A percentile compares a stretch with the other conserved stretches of the same genome.
phyloP scores from a whole-genome alignment of 37 sponge, comb jelly and placozoan species.

The Axinella damicornis region DNA sequence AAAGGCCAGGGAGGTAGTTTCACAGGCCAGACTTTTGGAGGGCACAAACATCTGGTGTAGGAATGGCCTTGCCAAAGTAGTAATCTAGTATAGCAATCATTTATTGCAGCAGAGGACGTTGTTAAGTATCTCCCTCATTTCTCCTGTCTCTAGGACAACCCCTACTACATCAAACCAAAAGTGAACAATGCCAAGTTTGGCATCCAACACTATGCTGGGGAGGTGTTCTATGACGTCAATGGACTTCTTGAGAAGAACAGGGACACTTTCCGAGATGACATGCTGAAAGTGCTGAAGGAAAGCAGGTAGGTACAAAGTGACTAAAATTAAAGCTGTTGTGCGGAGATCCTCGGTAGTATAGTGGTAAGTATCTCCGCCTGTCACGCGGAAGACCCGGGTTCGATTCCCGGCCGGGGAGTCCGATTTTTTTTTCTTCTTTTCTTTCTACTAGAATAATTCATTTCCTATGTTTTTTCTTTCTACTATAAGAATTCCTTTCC shows the following conservation, averaged over 20 bases:
- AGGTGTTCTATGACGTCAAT: conserved; percentile 88
- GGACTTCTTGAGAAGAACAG: conserved; percentile 97
- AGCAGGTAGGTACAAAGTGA: conserved; percentile 58
- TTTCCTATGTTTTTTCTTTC: background rate
- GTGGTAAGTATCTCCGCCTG: conserved; percentile 42
- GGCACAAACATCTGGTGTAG: too few relatives aligned
- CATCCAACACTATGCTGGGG: conserved; percentile 97
- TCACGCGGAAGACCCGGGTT: conserved; percentile 43
- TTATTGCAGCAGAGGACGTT: too few relatives aligned
- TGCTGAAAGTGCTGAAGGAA: conserved; percentile 94
- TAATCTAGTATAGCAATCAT: too few relatives aligned
- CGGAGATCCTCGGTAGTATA: too few relatives aligned
- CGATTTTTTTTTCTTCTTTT: conserved; percentile 1
- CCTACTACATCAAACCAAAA: conserved; percentile 93
- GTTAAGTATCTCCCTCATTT: background rate
- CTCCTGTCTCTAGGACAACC: conserved; percentile 68
- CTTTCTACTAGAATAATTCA: background rate
- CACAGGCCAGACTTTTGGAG: too few relatives aligned
- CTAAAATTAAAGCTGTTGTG: too few relatives aligned
- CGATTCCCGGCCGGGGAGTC: conserved; percentile 9
- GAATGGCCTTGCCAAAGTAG: too few relatives aligned
- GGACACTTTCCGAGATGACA: conserved; percentile 94
- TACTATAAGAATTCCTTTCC: background rate
- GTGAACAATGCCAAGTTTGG: conserved; percentile 95
- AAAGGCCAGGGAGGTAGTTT: too few relatives aligned